A percentile compares a stretch with the other conserved stretches of the same genome.
These are phyloP conservation scores for Hyles vespertilio DNA, from an alignment of 1,140 invertebrate species.

Conservation along the genomic window DNA sequence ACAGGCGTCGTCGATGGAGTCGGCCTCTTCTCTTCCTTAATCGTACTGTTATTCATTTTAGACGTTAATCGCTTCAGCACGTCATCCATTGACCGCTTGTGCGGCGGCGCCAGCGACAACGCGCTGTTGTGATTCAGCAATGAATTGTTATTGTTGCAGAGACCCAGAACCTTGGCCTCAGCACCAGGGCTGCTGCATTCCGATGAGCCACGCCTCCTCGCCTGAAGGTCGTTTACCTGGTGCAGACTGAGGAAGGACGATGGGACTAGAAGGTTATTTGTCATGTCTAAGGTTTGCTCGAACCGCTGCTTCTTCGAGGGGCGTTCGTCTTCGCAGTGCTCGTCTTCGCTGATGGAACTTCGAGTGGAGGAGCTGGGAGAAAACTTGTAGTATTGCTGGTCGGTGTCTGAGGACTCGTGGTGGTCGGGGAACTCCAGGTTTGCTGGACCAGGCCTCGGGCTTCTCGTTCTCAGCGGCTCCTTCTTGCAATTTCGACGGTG, in stretches of 20 bases:
- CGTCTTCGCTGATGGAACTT: slow-evolving; percentile 79
- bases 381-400: slow-evolving; percentile 74
- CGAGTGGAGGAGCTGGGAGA: slow-evolving; percentile 76
- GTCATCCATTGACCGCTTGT: slow-evolving; percentile 88
- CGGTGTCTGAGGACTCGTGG: slow-evolving; percentile 60
- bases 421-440: slow-evolving; percentile 64
- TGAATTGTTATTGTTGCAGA: slow-evolving; percentile 74
- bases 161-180: slow-evolving; percentile 74
- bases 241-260: slow-evolving; percentile 73
- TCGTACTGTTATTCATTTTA: slow-evolving; percentile 84
- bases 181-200: slow-evolving; percentile 82
- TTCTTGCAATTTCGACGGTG: slow-evolving; percentile 92
- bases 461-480: slow-evolving; percentile 78
- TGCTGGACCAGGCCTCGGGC: slow-evolving; percentile 63
- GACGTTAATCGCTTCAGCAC: slow-evolving; percentile 89
- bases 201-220: slow-evolving; percentile 77
- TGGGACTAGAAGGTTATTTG: slow-evolving; percentile 74
- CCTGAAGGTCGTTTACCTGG: slow-evolving; percentile 70
- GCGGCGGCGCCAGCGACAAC: slow-evolving; percentile 61
- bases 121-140: slow-evolving; percentile 72
- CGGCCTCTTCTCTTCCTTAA: slow-evolving; percentile 80
- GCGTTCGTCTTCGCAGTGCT: slow-evolving; percentile 76
- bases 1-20: slow-evolving; percentile 81
- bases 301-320: slow-evolving; percentile 71
- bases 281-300: slow-evolving; percentile 71